Percentiles rank a stretch among this genome's conserved stretches.
Evolutionary conservation across 2,113 vertebrate genomes (phyloP).

Genomic region (Columbina picui): DNA sequence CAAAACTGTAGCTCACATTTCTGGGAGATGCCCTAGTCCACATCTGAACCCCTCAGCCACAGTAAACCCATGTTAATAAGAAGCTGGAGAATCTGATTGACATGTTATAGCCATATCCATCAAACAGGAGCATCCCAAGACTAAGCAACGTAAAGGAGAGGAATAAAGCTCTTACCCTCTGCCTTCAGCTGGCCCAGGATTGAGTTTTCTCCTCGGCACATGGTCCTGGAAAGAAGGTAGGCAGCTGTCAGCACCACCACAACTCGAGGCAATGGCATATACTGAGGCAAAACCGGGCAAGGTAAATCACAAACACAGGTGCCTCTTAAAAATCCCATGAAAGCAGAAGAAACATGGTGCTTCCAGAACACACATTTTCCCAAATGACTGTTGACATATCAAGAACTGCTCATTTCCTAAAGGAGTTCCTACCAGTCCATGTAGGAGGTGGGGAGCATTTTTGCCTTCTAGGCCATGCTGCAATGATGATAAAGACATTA

Average conservation of each 20-base stretch:
- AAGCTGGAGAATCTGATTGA: neutral
- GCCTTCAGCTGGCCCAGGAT: conserved; percentile 89
- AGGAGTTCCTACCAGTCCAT: fast-evolving
- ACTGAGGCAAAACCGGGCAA: neutral
- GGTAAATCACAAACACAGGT: neutral
- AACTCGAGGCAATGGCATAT: neutral
- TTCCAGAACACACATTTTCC: neutral
- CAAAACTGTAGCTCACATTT: fast-evolving
- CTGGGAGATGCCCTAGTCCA: neutral
- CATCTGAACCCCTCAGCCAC: neutral
- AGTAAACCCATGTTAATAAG: neutral
- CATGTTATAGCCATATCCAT: fast-evolving
- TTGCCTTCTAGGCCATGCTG: neutral
- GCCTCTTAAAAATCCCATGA: neutral
- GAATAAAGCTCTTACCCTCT: conserved; percentile 84
- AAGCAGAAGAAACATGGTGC: neutral
- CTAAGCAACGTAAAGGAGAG: neutral
- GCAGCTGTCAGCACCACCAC: neutral
- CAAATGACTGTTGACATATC: neutral
- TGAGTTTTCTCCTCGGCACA: conserved; percentile 92
- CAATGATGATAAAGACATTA: fast-evolving
- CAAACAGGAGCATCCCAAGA: neutral
- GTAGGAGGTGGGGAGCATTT: neutral
- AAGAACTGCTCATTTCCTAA: neutral
- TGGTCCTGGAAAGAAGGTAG: conserved; percentile 84